Conservation (phyloP, 2,797 vertebrate species). For the Ceyx erithaca region DNA sequence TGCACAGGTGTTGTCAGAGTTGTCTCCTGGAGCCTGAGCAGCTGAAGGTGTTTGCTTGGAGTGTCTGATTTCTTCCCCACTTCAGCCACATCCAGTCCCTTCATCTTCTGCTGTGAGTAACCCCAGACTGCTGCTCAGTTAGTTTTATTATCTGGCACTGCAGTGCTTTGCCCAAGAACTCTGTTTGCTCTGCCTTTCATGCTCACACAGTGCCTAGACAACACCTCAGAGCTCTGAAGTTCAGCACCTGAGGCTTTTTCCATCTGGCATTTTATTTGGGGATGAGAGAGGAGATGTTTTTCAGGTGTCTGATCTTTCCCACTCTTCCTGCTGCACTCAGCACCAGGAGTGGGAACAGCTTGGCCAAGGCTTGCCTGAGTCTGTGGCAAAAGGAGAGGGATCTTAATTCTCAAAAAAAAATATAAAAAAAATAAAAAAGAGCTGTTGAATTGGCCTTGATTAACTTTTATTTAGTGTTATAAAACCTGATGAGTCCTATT, state of each 20-base stretch:
- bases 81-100: not conserved
- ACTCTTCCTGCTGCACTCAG: not conserved
- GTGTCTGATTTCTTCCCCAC: not conserved
- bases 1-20: not conserved
- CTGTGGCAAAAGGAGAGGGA: not conserved
- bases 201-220: not conserved
- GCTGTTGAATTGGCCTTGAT: not conserved
- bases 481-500: not conserved
- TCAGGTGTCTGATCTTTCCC: not conserved
- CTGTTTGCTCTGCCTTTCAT: not conserved
- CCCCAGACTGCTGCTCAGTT: not conserved
- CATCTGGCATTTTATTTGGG: not conserved
- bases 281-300: not conserved
- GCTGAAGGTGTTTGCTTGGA: not conserved
- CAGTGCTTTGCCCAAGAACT: not conserved
- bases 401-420: not conserved
- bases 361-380: not conserved
- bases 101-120: not conserved
- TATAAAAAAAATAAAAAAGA: not conserved
- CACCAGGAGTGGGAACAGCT: not conserved
- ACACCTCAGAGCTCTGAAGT: not conserved
- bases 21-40: not conserved
- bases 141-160: not conserved
- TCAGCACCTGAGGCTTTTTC: not conserved
- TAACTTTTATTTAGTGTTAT: slow-evolving; percentile 36